These are phyloP conservation scores for Disparrhopalites patrizii DNA, from an alignment of 2,888 invertebrate species.

Conservation along the genomic window DNA sequence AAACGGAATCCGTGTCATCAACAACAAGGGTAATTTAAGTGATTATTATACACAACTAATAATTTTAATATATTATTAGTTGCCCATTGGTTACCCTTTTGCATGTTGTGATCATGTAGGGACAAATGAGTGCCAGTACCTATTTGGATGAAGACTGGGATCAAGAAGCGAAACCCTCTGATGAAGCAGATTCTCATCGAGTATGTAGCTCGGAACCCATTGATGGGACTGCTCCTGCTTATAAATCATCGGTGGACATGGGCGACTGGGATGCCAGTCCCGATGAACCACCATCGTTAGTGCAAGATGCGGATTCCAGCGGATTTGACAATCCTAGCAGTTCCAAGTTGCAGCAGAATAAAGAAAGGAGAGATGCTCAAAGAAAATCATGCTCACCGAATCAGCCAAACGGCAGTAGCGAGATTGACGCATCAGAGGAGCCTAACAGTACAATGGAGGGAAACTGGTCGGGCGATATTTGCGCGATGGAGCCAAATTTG, in stretches of 20 bases:
- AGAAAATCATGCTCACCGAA: background rate
- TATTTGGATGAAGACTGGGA: slow-evolving; percentile 40
- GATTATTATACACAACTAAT: background rate
- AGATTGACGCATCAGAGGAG: background rate
- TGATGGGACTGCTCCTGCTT: background rate
- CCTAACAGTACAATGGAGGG: slow-evolving; percentile 4
- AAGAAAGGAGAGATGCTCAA: background rate
- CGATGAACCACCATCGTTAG: background rate
- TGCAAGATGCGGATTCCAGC: background rate
- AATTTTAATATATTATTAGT: background rate
- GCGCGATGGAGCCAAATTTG: background rate
- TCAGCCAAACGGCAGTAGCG: background rate
- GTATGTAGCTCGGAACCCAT: background rate
- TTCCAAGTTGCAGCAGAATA: background rate
- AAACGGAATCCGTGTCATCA: slow-evolving; percentile 20
- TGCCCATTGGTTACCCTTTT: no score
- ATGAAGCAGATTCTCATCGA: slow-evolving; percentile 2
- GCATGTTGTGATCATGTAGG: no score
- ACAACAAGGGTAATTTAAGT: slow-evolving; percentile 18
- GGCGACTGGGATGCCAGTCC: background rate
- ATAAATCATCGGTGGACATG: background rate
- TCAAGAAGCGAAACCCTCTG: slow-evolving; percentile 1
- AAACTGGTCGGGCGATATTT: background rate
- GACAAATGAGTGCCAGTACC: slow-evolving; percentile 23
- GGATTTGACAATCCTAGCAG: background rate